These are phyloP conservation scores for Anthonomus grandis DNA, from an alignment of 1,140 invertebrate species.

Conservation along the genomic window DNA sequence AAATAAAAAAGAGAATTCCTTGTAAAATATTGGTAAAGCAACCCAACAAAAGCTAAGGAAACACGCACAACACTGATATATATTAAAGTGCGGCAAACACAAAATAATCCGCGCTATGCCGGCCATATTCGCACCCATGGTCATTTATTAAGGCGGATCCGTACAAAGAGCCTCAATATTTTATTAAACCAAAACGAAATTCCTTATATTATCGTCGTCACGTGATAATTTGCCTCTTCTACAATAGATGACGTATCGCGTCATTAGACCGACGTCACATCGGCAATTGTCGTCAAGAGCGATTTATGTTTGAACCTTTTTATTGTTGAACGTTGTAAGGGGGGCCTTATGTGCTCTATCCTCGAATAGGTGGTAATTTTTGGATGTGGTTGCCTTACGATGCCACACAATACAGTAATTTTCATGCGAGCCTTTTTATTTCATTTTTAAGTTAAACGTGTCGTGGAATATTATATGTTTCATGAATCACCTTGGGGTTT, in stretches of 20 bases:
- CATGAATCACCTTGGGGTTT: too few relatives aligned
- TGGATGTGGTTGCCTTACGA: neutral
- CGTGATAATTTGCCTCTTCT: slow-evolving; percentile 25
- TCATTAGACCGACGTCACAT: slow-evolving; percentile 29
- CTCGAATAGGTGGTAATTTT: slow-evolving; percentile 28
- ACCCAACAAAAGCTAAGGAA: too few relatives aligned
- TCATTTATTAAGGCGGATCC: slow-evolving; percentile 4
- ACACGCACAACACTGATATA: too few relatives aligned
- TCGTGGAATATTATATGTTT: too few relatives aligned
- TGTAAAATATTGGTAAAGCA: too few relatives aligned
- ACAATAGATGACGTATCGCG: slow-evolving; percentile 27
- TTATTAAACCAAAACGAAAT: slow-evolving; percentile 24
- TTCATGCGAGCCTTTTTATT: too few relatives aligned
- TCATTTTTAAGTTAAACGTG: too few relatives aligned
- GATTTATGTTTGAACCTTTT: slow-evolving; percentile 24
- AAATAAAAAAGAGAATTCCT: too few relatives aligned
- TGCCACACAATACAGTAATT: neutral
- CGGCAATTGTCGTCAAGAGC: slow-evolving; percentile 23
- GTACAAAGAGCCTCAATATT: slow-evolving; percentile 24
- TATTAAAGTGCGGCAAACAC: too few relatives aligned
- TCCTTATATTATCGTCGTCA: slow-evolving; percentile 23
- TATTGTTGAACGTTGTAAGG: slow-evolving; percentile 24
- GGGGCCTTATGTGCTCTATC: slow-evolving; percentile 14
- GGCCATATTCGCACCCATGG: slow-evolving; percentile 6
- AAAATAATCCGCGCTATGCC: slow-evolving; percentile 1